Conservation (phyloP, 2,888 invertebrate species). For the Mythimna lalbum region DNA sequence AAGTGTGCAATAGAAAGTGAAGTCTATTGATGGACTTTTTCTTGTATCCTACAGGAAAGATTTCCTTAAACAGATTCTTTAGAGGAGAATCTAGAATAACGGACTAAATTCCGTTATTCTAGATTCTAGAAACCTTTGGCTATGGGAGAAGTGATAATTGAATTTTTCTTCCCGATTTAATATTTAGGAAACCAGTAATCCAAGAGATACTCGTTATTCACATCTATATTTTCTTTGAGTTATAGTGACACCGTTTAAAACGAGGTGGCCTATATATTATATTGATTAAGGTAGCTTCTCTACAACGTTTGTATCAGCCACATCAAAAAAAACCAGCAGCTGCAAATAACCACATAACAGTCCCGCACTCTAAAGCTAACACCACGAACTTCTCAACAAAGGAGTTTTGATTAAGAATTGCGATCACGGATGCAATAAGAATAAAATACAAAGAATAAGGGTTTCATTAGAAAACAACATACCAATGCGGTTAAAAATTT, state of each 20-base stretch:
- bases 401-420: conserved; percentile 53
- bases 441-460: conserved; percentile 56
- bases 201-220: not conserved
- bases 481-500: conserved; percentile 31
- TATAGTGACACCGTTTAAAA: not conserved
- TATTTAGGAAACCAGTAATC: not conserved
- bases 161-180: not conserved
- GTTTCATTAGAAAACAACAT: conserved; percentile 49
- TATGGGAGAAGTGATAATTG: not conserved
- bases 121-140: not conserved
- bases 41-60: not conserved
- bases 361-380: conserved; percentile 17
- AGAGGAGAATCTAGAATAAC: too few species aligned
- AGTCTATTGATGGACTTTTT: not conserved
- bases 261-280: not conserved
- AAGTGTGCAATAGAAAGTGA: too few species aligned
- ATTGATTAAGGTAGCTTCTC: not conserved
- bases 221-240: not conserved
- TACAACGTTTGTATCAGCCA: not conserved
- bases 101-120: too few species aligned
- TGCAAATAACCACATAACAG: conserved; percentile 30
- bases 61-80: not conserved
- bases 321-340: conserved; percentile 32
- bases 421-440: conserved; percentile 53
- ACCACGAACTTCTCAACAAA: conserved; percentile 39